A percentile compares a stretch with the other conserved stretches of the same genome.
Conservation (phyloP, 2,797 vertebrate species). For the Tenualosa thibaudeaui region DNA sequence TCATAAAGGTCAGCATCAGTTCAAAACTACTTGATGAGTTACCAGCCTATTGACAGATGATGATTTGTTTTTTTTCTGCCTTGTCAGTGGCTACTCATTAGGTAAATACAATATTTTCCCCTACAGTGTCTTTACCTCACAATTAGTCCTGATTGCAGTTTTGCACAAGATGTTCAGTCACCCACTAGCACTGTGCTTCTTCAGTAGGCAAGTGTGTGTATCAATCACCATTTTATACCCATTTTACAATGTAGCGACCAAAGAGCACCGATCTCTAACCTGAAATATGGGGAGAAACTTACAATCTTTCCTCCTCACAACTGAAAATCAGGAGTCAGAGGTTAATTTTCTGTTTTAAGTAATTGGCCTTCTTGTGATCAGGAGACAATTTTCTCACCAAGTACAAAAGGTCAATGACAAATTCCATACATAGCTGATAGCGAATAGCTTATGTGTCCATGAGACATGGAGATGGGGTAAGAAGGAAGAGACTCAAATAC, state of each 20-base stretch:
- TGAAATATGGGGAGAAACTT: neutral
- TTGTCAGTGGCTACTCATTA: neutral
- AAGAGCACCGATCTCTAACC: slow-evolving; percentile 2
- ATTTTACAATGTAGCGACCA: neutral
- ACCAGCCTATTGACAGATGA: neutral
- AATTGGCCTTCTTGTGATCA: slow-evolving; percentile 9
- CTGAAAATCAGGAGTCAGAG: neutral
- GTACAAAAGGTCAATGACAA: slow-evolving; percentile 28
- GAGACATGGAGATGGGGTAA: slow-evolving; percentile 26
- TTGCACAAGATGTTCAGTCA: neutral
- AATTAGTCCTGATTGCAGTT: slow-evolving; percentile 21
- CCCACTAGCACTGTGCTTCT: neutral
- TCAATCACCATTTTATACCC: neutral
- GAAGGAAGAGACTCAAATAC: slow-evolving; percentile 24
- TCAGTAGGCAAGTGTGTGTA: neutral
- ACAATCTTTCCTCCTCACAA: neutral
- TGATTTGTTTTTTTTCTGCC: neutral
- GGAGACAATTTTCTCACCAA: neutral
- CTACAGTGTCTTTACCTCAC: neutral
- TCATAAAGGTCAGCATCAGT: neutral
- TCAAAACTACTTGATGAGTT: neutral
- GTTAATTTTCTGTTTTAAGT: slow-evolving; percentile 10
- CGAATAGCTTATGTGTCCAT: neutral
- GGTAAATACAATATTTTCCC: slow-evolving; percentile 5
- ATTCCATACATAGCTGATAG: slow-evolving; percentile 16